Base-by-base conservation (phyloP, 2,888 invertebrate species). In the Nemapogon koenigi region DNA sequence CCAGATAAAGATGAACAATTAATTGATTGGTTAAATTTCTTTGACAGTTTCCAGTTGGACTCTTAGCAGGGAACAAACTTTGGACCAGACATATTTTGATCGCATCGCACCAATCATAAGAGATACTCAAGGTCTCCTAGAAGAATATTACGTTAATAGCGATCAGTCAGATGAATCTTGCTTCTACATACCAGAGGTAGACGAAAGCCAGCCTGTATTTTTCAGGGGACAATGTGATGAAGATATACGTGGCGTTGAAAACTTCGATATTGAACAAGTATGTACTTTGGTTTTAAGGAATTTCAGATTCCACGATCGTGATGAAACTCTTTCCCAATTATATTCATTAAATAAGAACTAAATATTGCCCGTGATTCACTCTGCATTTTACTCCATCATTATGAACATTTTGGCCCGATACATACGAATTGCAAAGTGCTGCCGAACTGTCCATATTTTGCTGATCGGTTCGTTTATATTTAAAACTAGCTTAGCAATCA, bases 31-130 rank as follows among this genome's bases (percentile, higher is more conserved):
- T 4, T 11, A 11, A 4, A 19, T 7, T n/a, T 16, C 35, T 25
- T 19, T 47, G 43, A 4, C 51, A 78, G 76, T 76, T 1, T 51
- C 51, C 46, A 76, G 76, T 44, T 75, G 75, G 76, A 68, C 68
- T 42, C 46, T 75, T 1, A 67, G 73, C 40, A 57, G 66, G 46
- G 47, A 35, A 2, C 47, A 42, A 2, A 47, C 57, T 0, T 50
- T 72, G 0, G 58, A 44, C 18, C 2, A 35, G 2, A 41, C 43
- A 31, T 59, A 61, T 0, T 45, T 46, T 4, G 40, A 38, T 3
- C 47, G 45, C 1, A 66, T 78, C 3, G 43, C 58, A 17, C 31
- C 37, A 1, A 48, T 52, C 1, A 53, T 78, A 4, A 25, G 6
- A 2, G 44, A 40, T n/a, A 72, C 69, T 2, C 59, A 62, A 42